Base-by-base conservation (phyloP, 2,888 invertebrate species). In the Xylota segnis region DNA sequence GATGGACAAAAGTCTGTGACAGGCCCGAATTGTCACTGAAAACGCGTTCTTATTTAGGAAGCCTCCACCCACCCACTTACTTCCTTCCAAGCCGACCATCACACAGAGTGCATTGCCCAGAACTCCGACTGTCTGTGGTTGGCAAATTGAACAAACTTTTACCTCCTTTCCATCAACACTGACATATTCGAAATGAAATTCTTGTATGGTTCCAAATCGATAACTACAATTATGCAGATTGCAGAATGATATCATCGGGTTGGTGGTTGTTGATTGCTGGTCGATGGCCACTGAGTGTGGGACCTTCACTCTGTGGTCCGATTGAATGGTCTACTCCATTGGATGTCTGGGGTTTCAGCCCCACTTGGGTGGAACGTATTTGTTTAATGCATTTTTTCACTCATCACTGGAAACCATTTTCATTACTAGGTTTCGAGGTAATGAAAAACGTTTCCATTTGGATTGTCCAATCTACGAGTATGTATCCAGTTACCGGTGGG, bases 401-500 rank as follows among this genome's bases (percentile, higher is more conserved):
- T 65, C 16, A 23, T 59, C 71, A 59, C 23, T 14, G 71, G 59
- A 71, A 59, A 37, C 37, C 37, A 37, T 37, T 37, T 32, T 37
- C 50, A 72, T 27, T 40, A 18, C 18, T 9, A 7, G 18, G 47
- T 47, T 18, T 43, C 10, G 47, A n/a, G 18, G 47, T 34, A 50
- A 50, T 10, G 37, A 29, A 58, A 29, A 58, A 37, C 16, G 16
- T 58, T 66, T 40, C 32, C 47, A 68, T 56, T 76, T 65, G 65
- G 58, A 66, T 58, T 76, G 76, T 66, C 37, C 50, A 40, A 68
- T 59, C 37, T 47, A 50, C 18, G 76, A 56, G 66, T 76, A n/a
- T n/a, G n/a, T 66, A 37, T 66, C 58, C 56, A 45, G 56, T 66
- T 66, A 9, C 18, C 10, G 34, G 23, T 66, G 76, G 66, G 40